Percentiles rank a stretch among this genome's conserved stretches.
Evolutionary conservation across 2,888 invertebrate genomes (phyloP).

Genomic region (Stomorhina lunata): DNA sequence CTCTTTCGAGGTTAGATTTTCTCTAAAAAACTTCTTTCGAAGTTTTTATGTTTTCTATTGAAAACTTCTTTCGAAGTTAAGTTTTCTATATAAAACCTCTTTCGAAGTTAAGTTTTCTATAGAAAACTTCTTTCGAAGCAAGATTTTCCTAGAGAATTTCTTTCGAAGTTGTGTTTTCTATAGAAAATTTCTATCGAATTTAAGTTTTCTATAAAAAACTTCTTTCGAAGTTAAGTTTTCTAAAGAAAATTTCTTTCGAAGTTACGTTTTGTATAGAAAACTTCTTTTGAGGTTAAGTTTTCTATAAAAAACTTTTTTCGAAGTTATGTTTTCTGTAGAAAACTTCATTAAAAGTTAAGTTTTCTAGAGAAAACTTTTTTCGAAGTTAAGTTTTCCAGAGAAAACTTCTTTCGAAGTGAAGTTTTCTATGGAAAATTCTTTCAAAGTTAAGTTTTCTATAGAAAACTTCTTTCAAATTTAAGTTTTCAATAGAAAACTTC

Average conservation of each 20-base stretch:
- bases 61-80: not conserved
- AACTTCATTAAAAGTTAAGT: not conserved
- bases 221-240: not conserved
- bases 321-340: no score
- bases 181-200: not conserved
- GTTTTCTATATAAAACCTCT: no score
- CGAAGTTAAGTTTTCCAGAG: no score
- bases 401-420: not conserved
- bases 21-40: not conserved
- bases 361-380: not conserved
- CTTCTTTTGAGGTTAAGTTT: not conserved
- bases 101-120: not conserved
- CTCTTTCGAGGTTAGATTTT: no score
- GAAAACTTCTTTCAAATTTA: not conserved
- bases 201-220: no score
- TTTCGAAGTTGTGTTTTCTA: not conserved
- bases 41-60: not conserved
- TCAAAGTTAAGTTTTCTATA: no score
- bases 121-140: not conserved
- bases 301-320: not conserved
- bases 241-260: not conserved
- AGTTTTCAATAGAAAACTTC: not conserved
- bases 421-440: not conserved
- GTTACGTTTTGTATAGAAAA: no score
- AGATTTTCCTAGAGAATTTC: no score